Conservation (phyloP, 2,888 invertebrate species). For the Gastrophysa polygoni region DNA sequence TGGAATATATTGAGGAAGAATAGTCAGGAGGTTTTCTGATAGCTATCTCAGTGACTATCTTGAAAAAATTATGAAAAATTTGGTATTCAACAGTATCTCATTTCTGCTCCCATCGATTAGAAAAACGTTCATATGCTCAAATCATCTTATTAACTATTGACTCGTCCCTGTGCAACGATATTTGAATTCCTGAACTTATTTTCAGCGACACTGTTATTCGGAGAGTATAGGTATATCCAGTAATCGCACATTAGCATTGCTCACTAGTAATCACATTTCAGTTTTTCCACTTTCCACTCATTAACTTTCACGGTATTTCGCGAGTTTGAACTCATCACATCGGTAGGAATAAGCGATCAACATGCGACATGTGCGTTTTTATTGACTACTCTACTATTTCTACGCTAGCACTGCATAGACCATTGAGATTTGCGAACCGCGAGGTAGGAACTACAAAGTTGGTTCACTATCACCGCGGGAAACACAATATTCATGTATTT, state of each 20-base stretch:
- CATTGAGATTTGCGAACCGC: constrained; percentile 36
- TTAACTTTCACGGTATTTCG: constrained; percentile 23
- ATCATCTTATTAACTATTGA: too few species aligned
- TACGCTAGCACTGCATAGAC: constrained; percentile 31
- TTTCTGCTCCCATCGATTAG: too few species aligned
- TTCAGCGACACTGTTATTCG: too few species aligned
- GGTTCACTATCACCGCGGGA: constrained; percentile 39
- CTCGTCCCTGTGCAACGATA: background rate
- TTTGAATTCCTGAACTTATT: background rate
- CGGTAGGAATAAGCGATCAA: constrained; percentile 7
- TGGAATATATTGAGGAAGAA: too few species aligned
- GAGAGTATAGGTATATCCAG: background rate
- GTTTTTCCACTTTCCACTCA: background rate
- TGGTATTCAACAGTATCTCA: too few species aligned
- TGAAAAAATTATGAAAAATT: too few species aligned
- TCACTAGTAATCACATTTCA: constrained; percentile 8
- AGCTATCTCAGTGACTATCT: too few species aligned
- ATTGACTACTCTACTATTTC: constrained; percentile 34
- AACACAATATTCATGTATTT: constrained; percentile 22
- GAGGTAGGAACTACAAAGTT: constrained; percentile 20
- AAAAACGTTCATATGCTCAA: too few species aligned
- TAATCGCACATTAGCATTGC: constrained; percentile 3
- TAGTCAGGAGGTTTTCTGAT: too few species aligned
- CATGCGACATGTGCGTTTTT: constrained; percentile 23
- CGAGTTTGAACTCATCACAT: constrained; percentile 13